Evolutionary conservation across 2,888 invertebrate genomes (phyloP), one percentile per base, ranked within the genome.

Genomic region (Ichneumon xanthorius): DNA sequence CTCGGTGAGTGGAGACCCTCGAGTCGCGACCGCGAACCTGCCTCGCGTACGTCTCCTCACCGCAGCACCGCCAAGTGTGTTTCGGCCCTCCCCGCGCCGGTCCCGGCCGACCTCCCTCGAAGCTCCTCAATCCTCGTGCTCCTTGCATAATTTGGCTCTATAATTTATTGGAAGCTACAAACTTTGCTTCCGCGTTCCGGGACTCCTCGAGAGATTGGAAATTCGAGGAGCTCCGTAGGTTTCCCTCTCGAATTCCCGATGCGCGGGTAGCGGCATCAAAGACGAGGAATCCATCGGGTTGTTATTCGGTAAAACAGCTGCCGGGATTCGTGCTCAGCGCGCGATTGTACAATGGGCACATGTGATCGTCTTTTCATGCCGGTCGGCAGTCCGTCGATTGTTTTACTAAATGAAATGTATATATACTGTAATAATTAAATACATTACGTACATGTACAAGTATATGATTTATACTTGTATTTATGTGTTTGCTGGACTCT

Each of bases 71-170:
- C 40, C 16, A n/a, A 16, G 50, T 30, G 30, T 50, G 22, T 50
- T 30, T 70, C 70, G 16, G 9, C 50, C 26, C 61, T 9, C 30
- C 26, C 61, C 26, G 14, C 4, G 5, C 14, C 30, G 6, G 16
- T 1, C 14, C 22, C 53, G 6, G 5, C 5, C n/a, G 33, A 33
- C 63, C 63, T 30, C 63, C 30, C 72, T 63, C 55, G 70, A 71
- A 53, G 40, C 63, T 53, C 61, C 37, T 71, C 37, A 55, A 11
- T 30, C 26, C 58, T 53, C 65, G 71, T 80, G 53, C 63, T 22
- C 37, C 45, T 22, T 80, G 80, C 80, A 80, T 80, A 80, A 80
- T 80, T 80, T 65, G 65, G 72, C 71, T 72, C 65, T 65, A 80
- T 72, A 80, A 80, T 80, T 80, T 80, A 80, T 72, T 65, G 72